Percentiles rank a stretch among this genome's conserved stretches.
These are phyloP conservation scores for Acridotheres tristis DNA, from an alignment of 2,797 vertebrate genomes.

Conservation along the genomic window DNA sequence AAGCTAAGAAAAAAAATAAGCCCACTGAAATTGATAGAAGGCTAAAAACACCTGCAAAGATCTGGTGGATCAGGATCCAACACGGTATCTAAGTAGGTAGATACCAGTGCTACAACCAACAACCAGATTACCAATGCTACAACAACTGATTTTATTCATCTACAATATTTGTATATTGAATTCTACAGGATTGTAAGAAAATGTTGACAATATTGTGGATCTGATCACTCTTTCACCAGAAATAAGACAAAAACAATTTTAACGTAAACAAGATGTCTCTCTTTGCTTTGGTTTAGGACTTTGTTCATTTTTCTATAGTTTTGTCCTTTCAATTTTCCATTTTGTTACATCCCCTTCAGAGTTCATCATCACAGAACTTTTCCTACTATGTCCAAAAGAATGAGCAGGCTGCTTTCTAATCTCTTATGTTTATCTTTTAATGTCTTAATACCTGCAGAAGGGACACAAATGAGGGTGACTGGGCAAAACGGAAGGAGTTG, in stretches of 20 bases:
- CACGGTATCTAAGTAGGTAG: background rate
- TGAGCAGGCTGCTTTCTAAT: background rate
- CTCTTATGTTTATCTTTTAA: background rate
- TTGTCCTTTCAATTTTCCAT: background rate
- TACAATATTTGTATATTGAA: background rate
- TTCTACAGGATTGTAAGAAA: background rate
- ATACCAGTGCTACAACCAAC: background rate
- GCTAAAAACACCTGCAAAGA: background rate
- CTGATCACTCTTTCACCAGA: background rate
- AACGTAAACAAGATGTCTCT: background rate
- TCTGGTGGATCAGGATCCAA: background rate
- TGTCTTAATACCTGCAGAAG: background rate
- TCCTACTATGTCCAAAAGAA: background rate
- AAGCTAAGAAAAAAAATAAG: background rate
- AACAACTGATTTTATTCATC: background rate
- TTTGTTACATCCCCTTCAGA: background rate
- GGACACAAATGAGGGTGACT: background rate
- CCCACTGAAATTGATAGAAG: background rate
- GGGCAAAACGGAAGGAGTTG: background rate
- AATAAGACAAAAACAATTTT: background rate
- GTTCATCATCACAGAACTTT: background rate
- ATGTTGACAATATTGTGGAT: background rate
- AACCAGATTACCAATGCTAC: background rate
- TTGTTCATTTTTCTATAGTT: background rate
- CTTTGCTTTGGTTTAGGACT: background rate